Percentiles rank a stretch among this genome's conserved stretches.
Evolutionary conservation across 2,888 invertebrate species (phyloP).

Genomic region (Drosophila subsilvestris): DNA sequence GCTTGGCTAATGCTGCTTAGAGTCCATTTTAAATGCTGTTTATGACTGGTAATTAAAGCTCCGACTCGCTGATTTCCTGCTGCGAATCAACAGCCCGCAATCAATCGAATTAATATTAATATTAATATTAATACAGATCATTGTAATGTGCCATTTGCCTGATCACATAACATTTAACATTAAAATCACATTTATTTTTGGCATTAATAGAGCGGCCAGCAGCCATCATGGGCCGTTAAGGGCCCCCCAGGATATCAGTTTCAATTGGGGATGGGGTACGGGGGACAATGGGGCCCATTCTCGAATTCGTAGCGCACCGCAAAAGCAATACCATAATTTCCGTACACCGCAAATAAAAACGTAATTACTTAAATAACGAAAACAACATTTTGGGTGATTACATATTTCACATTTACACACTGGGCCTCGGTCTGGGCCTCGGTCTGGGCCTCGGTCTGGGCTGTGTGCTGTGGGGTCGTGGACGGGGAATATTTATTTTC

Average conservation of each 20-base stretch:
- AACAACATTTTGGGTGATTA: constrained; percentile 68
- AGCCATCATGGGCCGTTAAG: background rate
- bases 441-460: no score
- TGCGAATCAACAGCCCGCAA: background rate
- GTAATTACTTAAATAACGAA: constrained; percentile 70
- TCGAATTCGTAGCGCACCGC: background rate
- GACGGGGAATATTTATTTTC: constrained; percentile 53
- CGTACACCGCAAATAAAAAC: constrained; percentile 27
- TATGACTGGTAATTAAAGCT: no score
- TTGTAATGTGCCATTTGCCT: background rate
- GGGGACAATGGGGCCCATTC: background rate
- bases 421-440: background rate
- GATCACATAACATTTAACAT: background rate
- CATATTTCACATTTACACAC: constrained; percentile 62
- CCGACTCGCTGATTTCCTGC: background rate
- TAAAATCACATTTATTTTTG: background rate
- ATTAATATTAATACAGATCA: background rate
- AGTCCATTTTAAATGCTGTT: no score
- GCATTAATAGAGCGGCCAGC: background rate
- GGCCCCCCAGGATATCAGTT: background rate
- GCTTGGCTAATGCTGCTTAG: no score
- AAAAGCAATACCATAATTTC: constrained; percentile 10
- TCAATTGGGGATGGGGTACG: background rate
- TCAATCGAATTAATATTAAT: background rate
- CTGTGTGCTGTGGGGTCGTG: background rate